Base-by-base conservation (phyloP, 2,797 vertebrate species). In the Phoxinus dragarum region DNA sequence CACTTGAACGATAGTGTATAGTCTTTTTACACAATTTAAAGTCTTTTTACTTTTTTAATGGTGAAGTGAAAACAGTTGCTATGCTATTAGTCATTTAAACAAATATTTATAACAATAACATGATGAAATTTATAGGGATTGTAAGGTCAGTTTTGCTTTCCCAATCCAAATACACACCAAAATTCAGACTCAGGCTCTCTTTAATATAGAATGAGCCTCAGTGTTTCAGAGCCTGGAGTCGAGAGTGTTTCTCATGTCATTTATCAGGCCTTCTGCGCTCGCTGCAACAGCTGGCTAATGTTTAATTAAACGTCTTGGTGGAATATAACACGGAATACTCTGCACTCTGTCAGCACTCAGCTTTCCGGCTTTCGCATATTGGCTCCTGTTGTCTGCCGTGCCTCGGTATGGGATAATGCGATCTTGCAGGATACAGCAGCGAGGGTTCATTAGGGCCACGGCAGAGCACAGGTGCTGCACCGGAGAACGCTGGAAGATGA, bases 391-490 rank as follows among this genome's bases (percentile, higher is more conserved):
- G 54, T 86, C 67, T 59, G 61, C 38, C 67, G 59, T 80, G 80
- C 67, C 76, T 64, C 61, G 61, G 16, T 84, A 67, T 78, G 82
- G 84, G 86, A 80, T 86, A 86, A 88, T 82, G 84, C 79, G 78
- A 86, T 71, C 84, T 61, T 84, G 81, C 82, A 72, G 79, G 76
- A 80, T 77, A 67, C 81, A 83, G 76, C 68, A 84, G 72, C 21
- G 82, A 74, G 76, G 83, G 80, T 82, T 85, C 83, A 84, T 88
- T 88, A 88, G 64, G 81, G 71, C 74, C 69, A n/a, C 2, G n/a
- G 86, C 91, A 72, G 89, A 91, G 92, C 90, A 92, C 93, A 92
- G 93, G 93, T 90, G 91, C 91, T 67, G 56, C 49, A 4, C 36
- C 47, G 67, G 84, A 82, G 80, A 78, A 49, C 1, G 44, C 59